phyloP scores from a whole-genome alignment of 2,888 invertebrate species.

The Eupithecia exiguata region DNA sequence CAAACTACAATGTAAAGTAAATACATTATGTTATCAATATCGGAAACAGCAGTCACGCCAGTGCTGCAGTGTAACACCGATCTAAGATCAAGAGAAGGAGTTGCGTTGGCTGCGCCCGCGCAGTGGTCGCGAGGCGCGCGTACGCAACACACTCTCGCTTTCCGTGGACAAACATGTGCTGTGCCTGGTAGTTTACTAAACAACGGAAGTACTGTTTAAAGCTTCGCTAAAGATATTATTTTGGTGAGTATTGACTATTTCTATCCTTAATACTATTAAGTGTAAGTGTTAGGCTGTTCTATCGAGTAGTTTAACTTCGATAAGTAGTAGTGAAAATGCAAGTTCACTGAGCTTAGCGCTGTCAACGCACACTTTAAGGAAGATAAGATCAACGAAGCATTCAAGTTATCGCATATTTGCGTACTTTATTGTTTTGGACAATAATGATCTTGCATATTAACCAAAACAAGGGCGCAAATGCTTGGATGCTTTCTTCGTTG shows the following conservation, averaged over 20 bases:
- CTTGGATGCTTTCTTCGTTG: neutral
- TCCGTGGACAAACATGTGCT: slow-evolving; percentile 53
- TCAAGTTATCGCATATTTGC: neutral
- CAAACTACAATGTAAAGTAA: neutral
- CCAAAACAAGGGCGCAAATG: neutral
- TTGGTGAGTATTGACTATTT: slow-evolving; percentile 33
- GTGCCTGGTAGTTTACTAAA: slow-evolving; percentile 42
- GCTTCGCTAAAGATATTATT: slow-evolving; percentile 24
- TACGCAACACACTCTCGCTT: slow-evolving; percentile 59
- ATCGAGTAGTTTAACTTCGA: neutral
- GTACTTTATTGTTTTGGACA: neutral
- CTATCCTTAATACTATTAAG: neutral
- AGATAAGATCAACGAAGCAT: neutral
- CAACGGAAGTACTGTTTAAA: slow-evolving; percentile 26
- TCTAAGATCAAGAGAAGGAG: slow-evolving; percentile 43
- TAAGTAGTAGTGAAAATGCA: neutral
- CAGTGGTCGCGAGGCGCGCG: slow-evolving; percentile 67
- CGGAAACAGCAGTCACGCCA: neutral
- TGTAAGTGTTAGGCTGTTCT: neutral
- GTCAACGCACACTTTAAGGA: neutral
- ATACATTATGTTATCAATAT: neutral
- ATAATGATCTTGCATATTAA: neutral
- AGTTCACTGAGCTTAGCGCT: neutral
- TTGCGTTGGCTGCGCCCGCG: slow-evolving; percentile 45
- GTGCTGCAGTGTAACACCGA: slow-evolving; percentile 31